Evolutionary conservation across 2,113 vertebrate species (phyloP), one percentile per base, ranked within the genome.

Genomic region (Chloroceryle aenea): DNA sequence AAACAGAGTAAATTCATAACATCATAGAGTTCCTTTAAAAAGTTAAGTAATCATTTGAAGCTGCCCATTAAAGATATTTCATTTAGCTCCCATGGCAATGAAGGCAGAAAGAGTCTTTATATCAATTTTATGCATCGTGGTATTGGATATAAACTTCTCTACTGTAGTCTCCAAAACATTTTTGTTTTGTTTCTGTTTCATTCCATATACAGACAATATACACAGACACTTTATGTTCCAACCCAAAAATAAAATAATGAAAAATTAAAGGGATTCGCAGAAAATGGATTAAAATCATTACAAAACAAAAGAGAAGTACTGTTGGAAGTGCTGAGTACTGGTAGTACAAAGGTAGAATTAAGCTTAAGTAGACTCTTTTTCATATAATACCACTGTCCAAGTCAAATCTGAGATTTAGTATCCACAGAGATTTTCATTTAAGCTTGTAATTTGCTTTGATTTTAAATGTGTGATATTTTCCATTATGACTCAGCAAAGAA

Each of bases 1-100:
- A 48, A 85, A 68, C 34, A 90, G 74, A 96, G 43, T 63, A 93
- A 86, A 97, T 97, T 95, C 91, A 74, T 43, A 89, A 89, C 79
- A 96, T 92, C 96, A 68, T 83, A 74, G 19, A 78, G 22, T 85
- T 95, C 87, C 90, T 75, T 73, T 97, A 34, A 96, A 93, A 98
- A 92, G 76, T 79, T 95, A 86, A 67, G 84, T 97, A 97, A 98
- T 97, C 95, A 78, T 97, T 98, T 97, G 95, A 97, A 98, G 97
- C 97, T 98, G 97, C 50, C 67, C 56, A 34, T 83, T 97, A 89
- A 71, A 97, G 77, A 56, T 53, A 85, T 97, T 97, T 97, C 75
- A 83, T 98, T 97, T 94, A 97, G 97, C 97, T 97, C 96, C 85
- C 86, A 59, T 7, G 6, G 34, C 47, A 95, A 36, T 45, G 69